Conservation (phyloP, 2,888 invertebrate species). For the Noctuana brunneofusca region DNA sequence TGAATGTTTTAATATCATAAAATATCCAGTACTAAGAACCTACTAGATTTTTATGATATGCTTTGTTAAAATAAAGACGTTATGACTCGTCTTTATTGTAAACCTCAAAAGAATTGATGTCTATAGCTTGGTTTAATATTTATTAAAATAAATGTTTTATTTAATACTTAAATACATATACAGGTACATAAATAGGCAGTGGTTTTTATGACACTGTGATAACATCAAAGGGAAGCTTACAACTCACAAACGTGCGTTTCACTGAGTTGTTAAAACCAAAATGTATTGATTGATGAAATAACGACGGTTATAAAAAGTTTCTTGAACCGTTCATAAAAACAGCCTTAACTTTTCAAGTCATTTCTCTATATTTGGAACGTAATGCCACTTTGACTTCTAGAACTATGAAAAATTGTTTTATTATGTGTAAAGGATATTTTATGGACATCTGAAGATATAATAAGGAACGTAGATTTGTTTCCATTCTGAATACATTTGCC, state of each 20-base stretch:
- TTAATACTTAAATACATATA: too few species aligned
- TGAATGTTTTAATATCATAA: too few species aligned
- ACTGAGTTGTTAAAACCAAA: constrained; percentile 56
- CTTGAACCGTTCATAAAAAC: constrained; percentile 55
- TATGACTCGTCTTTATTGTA: too few species aligned
- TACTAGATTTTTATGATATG: too few species aligned
- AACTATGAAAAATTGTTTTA: neutral
- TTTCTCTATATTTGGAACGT: constrained; percentile 14
- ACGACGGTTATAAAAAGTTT: constrained; percentile 62
- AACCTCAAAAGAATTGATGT: too few species aligned
- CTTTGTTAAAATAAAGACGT: too few species aligned
- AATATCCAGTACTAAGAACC: too few species aligned
- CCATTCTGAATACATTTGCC: neutral
- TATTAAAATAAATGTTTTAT: too few species aligned
- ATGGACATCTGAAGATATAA: neutral
- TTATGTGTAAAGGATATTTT: neutral
- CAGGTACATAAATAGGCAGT: too few species aligned
- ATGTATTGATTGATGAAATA: constrained; percentile 65
- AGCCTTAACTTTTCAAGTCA: constrained; percentile 12
- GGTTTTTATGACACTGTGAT: constrained; percentile 1
- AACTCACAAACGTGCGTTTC: constrained; percentile 50
- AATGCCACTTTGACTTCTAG: constrained; percentile 6
- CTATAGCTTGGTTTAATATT: too few species aligned
- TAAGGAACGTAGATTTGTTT: neutral
- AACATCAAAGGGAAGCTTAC: constrained; percentile 7